A percentile compares a stretch with the other conserved stretches of the same genome.
Conservation (phyloP, 2,888 invertebrate genomes). For the Machimus rusticus region DNA sequence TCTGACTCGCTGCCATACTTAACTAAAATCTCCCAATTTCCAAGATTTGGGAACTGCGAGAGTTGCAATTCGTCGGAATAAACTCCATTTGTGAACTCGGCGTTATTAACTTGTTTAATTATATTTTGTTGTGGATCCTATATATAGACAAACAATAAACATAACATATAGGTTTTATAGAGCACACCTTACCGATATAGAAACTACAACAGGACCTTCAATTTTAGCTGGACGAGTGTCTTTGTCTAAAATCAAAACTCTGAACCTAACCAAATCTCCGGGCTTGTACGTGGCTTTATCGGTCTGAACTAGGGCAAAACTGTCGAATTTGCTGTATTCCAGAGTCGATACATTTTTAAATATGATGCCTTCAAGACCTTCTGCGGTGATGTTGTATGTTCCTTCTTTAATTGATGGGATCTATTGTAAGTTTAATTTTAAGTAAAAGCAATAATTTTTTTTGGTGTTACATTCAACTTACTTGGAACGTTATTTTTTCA, state of each 20-base stretch:
- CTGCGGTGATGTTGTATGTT: constrained; percentile 55
- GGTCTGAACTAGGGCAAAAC: constrained; percentile 82
- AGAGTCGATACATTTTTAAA: constrained; percentile 79
- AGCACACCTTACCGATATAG: constrained; percentile 51
- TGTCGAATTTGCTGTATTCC: constrained; percentile 79
- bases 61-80: constrained; percentile 76
- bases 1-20: constrained; percentile 33
- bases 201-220: constrained; percentile 55
- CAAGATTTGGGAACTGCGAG: constrained; percentile 80
- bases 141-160: constrained; percentile 64
- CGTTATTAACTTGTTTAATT: constrained; percentile 68
- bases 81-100: constrained; percentile 73
- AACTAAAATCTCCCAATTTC: constrained; percentile 82
- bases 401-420: constrained; percentile 52
- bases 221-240: constrained; percentile 70
- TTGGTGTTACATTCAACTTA: constrained; percentile 55
- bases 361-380: constrained; percentile 73
- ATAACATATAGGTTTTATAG: neutral
- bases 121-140: constrained; percentile 78
- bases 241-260: constrained; percentile 74
- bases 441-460: neutral
- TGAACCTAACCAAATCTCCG: constrained; percentile 81
- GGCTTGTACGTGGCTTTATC: constrained; percentile 93
- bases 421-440: constrained; percentile 50
- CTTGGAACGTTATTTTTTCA: constrained; percentile 75